Base-by-base conservation (phyloP, 2,888 invertebrate genomes). In the Scaptomyza polygonia region DNA sequence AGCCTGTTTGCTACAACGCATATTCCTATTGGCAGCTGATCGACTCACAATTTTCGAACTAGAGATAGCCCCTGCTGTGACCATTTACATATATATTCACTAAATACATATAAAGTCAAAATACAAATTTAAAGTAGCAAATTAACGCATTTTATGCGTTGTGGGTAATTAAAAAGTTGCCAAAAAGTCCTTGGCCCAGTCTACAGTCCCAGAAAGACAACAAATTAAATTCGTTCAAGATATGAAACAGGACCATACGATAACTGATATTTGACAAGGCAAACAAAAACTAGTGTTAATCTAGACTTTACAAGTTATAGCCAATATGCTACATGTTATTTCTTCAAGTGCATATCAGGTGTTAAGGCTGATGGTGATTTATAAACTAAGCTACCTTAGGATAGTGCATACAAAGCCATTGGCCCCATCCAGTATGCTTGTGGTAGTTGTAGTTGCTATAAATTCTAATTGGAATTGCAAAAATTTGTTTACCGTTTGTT, bases 1-100 rank as follows among this genome's bases (percentile, higher is more conserved):
- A 66, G 66, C 58, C 58, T 57, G 40, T 54, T 59, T 66, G 42
- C 63, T 77, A 68, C 71, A 57, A 77, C 72, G 78, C 78, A 77
- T 51, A 57, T 77, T 74, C 71, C 51, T 54, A 53, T 70, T 70
- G 43, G 36, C 45, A 54, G 21, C 14, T 25, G 7, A 25, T 44
- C 39, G 21, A 30, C 27, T 6, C 16, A 39, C 27, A 21, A 9
- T 48, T 12, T 27, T 21, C 48, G 9, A 11, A 14, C 12, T 45
- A 40, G n/a, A 34, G 39, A 5, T 14, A n/a, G n/a, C n/a, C n/a
- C n/a, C 21, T 21, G 21, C 3, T 21, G 21, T 21, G 21, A n/a
- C 18, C 25, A 16, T n/a, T 32, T 40, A 39, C 14, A 18, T 44
- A 14, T 39, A 27, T 44, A 14, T 36, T 25, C 39, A 49, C 65